Percentiles rank a stretch among this genome's conserved stretches.
Conservation (phyloP, 2,888 invertebrate species). For the Drosophila lutescens region DNA sequence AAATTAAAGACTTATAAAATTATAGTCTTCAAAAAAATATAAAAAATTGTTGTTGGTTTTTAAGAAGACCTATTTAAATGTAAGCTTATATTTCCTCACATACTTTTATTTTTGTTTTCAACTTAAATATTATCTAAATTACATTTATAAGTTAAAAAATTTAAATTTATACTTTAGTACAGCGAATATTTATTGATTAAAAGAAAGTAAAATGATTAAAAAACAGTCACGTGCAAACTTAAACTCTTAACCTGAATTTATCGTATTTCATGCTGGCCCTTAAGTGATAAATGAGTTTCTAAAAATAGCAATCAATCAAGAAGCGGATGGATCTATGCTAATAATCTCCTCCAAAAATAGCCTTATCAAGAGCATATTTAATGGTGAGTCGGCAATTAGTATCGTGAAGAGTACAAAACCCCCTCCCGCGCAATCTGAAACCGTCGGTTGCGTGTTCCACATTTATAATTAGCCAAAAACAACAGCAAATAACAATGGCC, state of each 20-base stretch:
- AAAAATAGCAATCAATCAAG: constrained; percentile 17
- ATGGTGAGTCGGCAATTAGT: constrained; percentile 40
- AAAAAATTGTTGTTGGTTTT: too few relatives aligned
- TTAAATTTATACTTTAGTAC: too few relatives aligned
- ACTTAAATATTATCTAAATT: not conserved
- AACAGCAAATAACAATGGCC: constrained; percentile 14
- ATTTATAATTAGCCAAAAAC: constrained; percentile 66
- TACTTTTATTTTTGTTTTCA: too few relatives aligned
- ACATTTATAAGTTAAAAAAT: too few relatives aligned
- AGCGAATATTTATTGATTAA: not conserved
- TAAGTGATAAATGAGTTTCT: constrained; percentile 13
- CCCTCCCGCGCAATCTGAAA: constrained; percentile 16
- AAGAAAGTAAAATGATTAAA: not conserved
- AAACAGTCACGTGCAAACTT: not conserved
- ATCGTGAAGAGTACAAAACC: constrained; percentile 2
- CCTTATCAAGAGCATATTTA: constrained; percentile 33
- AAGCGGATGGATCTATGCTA: constrained; percentile 39
- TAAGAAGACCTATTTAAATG: too few relatives aligned
- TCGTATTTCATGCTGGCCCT: not conserved
- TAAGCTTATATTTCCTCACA: too few relatives aligned
- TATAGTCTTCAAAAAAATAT: too few relatives aligned
- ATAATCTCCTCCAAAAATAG: constrained; percentile 29
- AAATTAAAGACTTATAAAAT: too few relatives aligned
- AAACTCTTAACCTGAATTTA: not conserved
- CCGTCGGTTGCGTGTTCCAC: constrained; percentile 63